Evolutionary conservation across 1,140 invertebrate species (phyloP).

Genomic region (Scaptomyza montana): DNA sequence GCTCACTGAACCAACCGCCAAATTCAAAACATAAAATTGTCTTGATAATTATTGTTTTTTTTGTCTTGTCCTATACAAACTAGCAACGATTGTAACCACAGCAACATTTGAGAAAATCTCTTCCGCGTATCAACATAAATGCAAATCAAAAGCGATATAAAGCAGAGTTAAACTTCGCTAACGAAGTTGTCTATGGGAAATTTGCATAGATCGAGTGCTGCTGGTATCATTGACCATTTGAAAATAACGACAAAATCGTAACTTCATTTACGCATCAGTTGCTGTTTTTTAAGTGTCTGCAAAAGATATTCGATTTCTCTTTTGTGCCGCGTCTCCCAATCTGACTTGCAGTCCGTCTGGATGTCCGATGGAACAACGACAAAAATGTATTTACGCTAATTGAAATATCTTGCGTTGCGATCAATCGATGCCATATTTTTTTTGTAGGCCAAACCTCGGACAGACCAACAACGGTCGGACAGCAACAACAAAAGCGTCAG

Average conservation of each 20-base stretch:
- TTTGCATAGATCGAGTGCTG: slow-evolving; percentile 48
- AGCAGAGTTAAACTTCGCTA: slow-evolving; percentile 13
- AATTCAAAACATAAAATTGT: slow-evolving; percentile 10
- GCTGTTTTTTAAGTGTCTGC: slow-evolving; percentile 39
- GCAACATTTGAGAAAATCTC: neutral
- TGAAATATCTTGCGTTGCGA: slow-evolving; percentile 81
- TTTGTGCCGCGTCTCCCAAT: slow-evolving; percentile 48
- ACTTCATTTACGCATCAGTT: slow-evolving; percentile 52
- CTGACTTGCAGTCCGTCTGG: slow-evolving; percentile 23
- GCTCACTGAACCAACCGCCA: neutral
- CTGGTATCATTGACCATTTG: slow-evolving; percentile 45
- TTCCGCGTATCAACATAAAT: neutral
- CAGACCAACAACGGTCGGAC: slow-evolving; percentile 6
- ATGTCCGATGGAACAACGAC: slow-evolving; percentile 60
- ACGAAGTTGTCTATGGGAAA: slow-evolving; percentile 38
- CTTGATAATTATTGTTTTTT: neutral
- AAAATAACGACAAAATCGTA: slow-evolving; percentile 34
- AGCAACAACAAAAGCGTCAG: slow-evolving; percentile 30
- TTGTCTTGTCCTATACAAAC: neutral
- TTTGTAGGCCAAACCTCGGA: slow-evolving; percentile 68
- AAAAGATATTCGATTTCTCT: slow-evolving; percentile 71
- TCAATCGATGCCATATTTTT: slow-evolving; percentile 81
- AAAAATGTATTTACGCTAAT: slow-evolving; percentile 83
- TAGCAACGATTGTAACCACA: neutral
- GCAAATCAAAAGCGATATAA: neutral